Conservation (phyloP, 35 echinoderm and acorn worm genomes). For the Ophiothrix spiculata region DNA sequence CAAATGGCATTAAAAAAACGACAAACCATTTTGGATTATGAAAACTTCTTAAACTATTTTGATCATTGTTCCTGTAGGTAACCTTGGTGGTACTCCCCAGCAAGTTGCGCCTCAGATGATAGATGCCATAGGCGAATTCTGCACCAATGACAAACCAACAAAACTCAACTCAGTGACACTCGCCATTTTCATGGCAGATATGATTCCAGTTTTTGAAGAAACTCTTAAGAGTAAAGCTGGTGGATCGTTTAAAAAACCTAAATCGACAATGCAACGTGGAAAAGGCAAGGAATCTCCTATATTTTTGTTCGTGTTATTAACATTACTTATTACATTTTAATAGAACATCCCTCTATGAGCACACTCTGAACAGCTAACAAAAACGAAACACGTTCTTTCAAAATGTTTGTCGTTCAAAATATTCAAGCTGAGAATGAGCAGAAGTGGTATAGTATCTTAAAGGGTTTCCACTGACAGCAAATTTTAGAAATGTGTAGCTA, state of each 20-base stretch:
- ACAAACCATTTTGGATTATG: too few species aligned
- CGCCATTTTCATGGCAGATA: neutral
- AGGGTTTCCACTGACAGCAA: neutral
- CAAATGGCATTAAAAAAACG: too few species aligned
- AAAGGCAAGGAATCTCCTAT: neutral
- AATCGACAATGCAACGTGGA: neutral
- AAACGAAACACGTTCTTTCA: neutral
- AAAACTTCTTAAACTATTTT: too few species aligned
- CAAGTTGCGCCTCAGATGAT: neutral
- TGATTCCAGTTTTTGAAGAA: constrained; percentile 26
- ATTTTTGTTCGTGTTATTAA: neutral
- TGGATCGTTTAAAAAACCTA: neutral
- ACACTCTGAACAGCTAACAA: too few species aligned
- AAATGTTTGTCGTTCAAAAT: neutral
- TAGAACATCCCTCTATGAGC: too few species aligned
- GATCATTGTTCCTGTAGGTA: constrained; percentile 8
- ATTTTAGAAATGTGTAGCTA: too few species aligned
- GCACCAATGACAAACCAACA: neutral
- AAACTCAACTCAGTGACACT: neutral
- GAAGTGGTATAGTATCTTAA: neutral
- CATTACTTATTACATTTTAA: neutral
- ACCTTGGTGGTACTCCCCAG: neutral
- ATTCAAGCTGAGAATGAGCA: neutral
- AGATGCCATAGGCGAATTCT: constrained; percentile 27
- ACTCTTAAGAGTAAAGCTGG: constrained; percentile 4